Evolutionary conservation across 2,113 vertebrate genomes (phyloP), one percentile per base, ranked within the genome.

Genomic region (Pterocles orientalis): DNA sequence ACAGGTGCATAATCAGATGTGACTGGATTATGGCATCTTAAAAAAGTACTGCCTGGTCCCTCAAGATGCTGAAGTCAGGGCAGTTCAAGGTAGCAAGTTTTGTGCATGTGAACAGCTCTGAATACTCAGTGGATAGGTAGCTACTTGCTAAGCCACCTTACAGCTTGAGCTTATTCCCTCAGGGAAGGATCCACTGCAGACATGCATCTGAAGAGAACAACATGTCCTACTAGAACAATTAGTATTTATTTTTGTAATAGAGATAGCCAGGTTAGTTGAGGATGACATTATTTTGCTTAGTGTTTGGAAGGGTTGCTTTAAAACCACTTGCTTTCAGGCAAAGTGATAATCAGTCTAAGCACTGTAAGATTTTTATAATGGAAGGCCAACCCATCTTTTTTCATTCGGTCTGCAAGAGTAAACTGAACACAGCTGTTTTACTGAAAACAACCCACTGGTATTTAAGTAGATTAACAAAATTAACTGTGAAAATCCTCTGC

Each of bases 401-500:
- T 93, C 88, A 90, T 95, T 94, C 88, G 90, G 82, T 16, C 82
- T 92, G 79, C 75, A 94, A 90, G 79, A 96, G 80, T 83, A 96
- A 95, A 95, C 71, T 1, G 12, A 86, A 77, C 34, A 78, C 94
- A 95, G 94, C 95, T 95, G 94, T 90, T 96, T 95, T 84, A 93
- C 87, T 93, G 90, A 94, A 95, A 96, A 90, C 77, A 90, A 61
- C 86, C 77, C 90, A 91, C 82, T 94, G 92, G 92, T 91, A 95
- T 94, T 94, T 86, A 95, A 96, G 64, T 34, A 93, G 92, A 96
- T 94, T 95, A 97, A 94, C 87, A 95, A 73, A 96, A 96, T 96
- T 95, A 97, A 96, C 95, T 97, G 96, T 90, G 95, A 96, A 96
- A 97, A 96, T 90, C 86, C 85, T 95, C 57, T 60, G 73, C 68